Evolutionary conservation across 2,113 vertebrate genomes (phyloP), one percentile per base, ranked within the genome.

Genomic region (Neogobius melanostomus): DNA sequence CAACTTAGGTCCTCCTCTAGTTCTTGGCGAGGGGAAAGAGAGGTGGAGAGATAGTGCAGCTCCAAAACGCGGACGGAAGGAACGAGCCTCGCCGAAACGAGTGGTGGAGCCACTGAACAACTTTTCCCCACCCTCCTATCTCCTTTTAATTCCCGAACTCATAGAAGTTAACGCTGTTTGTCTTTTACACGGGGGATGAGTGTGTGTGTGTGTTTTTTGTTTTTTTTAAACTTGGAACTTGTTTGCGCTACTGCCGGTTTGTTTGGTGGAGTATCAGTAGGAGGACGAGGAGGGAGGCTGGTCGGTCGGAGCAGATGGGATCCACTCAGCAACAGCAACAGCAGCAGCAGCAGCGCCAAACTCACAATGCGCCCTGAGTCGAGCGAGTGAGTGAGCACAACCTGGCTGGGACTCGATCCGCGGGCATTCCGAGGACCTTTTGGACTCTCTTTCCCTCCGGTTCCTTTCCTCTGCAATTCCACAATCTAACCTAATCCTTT

Each of bases 171-270:
- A 10, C 53, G 46, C 11, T 61, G 46, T 66, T 65, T 6, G 7
- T 50, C 54, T 67, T 49, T 36, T 5, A 61, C 57, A 17, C 72
- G 56, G 85, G 95, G 93, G 90, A 95, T 95, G 92, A 92, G 71
- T 87, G 70, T n/a, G n/a, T n/a, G n/a, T n/a, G n/a, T n/a, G n/a
- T n/a, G n/a, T n/a, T n/a, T n/a, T n/a, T n/a, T n/a, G n/a, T n/a
- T 21, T 21, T 21, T 21, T 36, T 61, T 71, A 71, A 72, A 7
- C 64, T 72, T 69, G 68, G 53, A 71, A 83, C 64, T 74, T 47
- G 68, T 84, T 87, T 81, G 52, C 84, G 80, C 59, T 76, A 76
- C 71, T 84, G 85, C 90, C 79, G 85, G 82, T 86, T 87, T 83
- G 28, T 75, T 77, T 79, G 81, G 87, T 83, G 87, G 81, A 72